Conservation (phyloP, 2,888 invertebrate genomes). For the Athalia cordata region DNA sequence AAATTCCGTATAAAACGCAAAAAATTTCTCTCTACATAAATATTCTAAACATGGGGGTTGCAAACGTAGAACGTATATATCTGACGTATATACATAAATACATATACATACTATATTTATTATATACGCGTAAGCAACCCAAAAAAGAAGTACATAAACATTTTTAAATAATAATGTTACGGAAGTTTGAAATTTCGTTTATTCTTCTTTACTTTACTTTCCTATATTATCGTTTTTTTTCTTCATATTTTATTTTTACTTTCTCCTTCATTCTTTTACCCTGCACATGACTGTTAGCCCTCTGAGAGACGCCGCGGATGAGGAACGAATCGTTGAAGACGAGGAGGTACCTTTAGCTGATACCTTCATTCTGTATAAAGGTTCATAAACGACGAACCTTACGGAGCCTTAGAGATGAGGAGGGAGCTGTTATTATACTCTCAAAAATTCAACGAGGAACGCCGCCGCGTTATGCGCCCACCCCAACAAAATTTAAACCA, state of each 20-base stretch:
- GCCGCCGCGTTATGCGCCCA: neutral
- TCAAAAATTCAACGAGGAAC: constrained; percentile 23
- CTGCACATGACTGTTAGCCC: too few relatives aligned
- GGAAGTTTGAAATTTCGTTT: neutral
- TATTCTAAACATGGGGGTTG: too few relatives aligned
- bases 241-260: neutral
- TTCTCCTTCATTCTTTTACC: too few relatives aligned
- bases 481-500: constrained; percentile 27
- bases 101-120: neutral
- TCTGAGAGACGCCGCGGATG: neutral
- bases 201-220: neutral
- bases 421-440: neutral
- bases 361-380: neutral
- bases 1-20: too few relatives aligned
- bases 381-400: constrained; percentile 23
- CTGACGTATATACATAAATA: neutral
- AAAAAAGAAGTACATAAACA: neutral
- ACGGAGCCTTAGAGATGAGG: neutral
- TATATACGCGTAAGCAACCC: neutral
- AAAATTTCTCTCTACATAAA: too few relatives aligned
- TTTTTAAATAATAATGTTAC: constrained; percentile 17
- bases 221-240: neutral
- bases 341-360: constrained; percentile 12
- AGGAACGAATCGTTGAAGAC: neutral
- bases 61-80: neutral